Conservation (phyloP, 2,113 vertebrate species). For the Alouatta palliata region DNA sequence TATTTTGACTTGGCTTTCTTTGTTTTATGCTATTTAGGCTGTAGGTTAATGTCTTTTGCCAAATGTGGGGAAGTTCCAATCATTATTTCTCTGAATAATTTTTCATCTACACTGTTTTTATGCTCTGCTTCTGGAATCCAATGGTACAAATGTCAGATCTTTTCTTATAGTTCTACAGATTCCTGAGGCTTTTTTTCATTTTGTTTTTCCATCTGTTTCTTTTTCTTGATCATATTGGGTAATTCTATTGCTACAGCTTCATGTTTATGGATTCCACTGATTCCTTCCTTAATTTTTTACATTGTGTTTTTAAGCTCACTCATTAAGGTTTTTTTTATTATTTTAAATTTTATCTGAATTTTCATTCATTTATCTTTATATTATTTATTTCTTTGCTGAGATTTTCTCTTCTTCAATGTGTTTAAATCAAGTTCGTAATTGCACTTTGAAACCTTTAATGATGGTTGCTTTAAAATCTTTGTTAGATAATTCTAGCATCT, state of each 20-base stretch:
- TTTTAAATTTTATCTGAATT: not conserved
- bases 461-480: not conserved
- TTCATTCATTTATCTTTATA: not conserved
- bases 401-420: not conserved
- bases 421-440: not conserved
- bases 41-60: not conserved
- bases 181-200: not conserved
- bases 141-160: not conserved
- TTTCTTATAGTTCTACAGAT: not conserved
- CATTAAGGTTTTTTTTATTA: not conserved
- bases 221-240: not conserved
- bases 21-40: not conserved
- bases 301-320: not conserved
- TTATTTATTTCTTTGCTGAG: not conserved
- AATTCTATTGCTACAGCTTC: not conserved
- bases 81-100: not conserved
- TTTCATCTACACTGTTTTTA: not conserved
- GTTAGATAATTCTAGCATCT: not conserved
- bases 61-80: not conserved
- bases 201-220: not conserved
- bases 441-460: not conserved
- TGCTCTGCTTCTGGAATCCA: not conserved
- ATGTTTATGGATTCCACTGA: not conserved
- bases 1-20: not conserved
- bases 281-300: not conserved